phyloP scores from a whole-genome alignment of 2,888 invertebrate genomes.

The Drosophila colorata region DNA sequence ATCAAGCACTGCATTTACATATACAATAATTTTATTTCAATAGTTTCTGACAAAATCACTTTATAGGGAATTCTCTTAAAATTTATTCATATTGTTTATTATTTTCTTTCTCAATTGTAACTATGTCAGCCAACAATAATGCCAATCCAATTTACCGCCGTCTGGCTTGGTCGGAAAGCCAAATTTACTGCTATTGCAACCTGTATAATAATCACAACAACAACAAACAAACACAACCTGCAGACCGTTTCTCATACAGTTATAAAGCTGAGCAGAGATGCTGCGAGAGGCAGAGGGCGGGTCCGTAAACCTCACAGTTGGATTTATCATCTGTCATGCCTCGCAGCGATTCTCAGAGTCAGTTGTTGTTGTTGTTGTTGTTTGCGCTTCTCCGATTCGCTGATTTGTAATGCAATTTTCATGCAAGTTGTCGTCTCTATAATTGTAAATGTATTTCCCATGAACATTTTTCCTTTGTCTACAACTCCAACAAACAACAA shows the following conservation, averaged over 20 bases:
- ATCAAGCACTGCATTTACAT: no score
- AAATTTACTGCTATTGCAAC: constrained; percentile 38
- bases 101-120: background rate
- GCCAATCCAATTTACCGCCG: constrained; percentile 25
- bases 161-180: constrained; percentile 31
- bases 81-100: background rate
- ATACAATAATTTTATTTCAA: no score
- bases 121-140: constrained; percentile 20
- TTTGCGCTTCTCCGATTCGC: constrained; percentile 37
- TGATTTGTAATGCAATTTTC: constrained; percentile 58
- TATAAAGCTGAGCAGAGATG: constrained; percentile 20
- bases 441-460: constrained; percentile 62
- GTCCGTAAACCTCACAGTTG: constrained; percentile 2
- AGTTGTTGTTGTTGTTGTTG: constrained; percentile 9
- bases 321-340: constrained; percentile 41
- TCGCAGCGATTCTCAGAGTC: constrained; percentile 43
- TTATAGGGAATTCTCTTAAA: no score
- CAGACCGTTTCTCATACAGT: constrained; percentile 33
- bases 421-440: constrained; percentile 39
- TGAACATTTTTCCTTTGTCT: constrained; percentile 63
- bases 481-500: constrained; percentile 28
- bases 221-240: constrained; percentile 13
- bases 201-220: constrained; percentile 21
- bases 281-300: background rate
- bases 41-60: no score